Percentiles rank a stretch among this genome's conserved stretches.
Evolutionary conservation across 2,888 invertebrate species (phyloP).

Genomic region (Tupiocoris notatus): DNA sequence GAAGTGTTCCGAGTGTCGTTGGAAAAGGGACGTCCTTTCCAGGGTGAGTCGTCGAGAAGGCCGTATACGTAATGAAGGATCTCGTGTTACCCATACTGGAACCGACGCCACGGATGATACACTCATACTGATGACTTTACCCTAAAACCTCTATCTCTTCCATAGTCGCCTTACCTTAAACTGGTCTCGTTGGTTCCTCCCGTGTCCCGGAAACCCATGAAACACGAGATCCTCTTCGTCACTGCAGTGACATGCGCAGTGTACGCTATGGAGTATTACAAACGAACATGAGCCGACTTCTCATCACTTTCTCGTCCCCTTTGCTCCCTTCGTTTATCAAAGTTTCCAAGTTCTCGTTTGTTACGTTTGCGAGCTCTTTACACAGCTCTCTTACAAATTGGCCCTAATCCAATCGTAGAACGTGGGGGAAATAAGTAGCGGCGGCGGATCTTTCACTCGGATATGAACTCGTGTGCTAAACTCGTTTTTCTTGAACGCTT

Average conservation of each 20-base stretch:
- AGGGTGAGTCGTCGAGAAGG: not conserved
- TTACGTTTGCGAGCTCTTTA: not conserved
- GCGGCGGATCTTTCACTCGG: not conserved
- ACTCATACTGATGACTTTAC: slow-evolving; percentile 29
- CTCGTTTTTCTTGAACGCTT: not conserved
- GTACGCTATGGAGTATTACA: not conserved
- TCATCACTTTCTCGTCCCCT: slow-evolving; percentile 5
- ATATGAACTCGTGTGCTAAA: not conserved
- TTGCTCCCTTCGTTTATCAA: slow-evolving; percentile 4
- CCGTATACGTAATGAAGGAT: slow-evolving; percentile 22
- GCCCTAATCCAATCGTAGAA: not conserved
- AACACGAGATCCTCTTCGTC: slow-evolving; percentile 6
- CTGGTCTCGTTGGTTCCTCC: too few relatives aligned
- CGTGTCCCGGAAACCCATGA: slow-evolving; percentile 1
- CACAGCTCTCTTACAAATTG: not conserved
- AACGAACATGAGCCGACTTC: slow-evolving; percentile 4
- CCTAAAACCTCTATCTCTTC: slow-evolving; percentile 8
- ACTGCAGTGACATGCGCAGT: slow-evolving; percentile 1
- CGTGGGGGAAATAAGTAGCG: not conserved
- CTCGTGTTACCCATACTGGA: slow-evolving; percentile 15
- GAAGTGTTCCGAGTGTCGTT: not conserved
- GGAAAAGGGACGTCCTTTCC: not conserved
- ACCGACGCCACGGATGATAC: slow-evolving; percentile 9
- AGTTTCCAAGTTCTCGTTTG: not conserved
- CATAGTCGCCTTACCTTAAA: not conserved